These are phyloP conservation scores for Apogon hyalosoma DNA, from an alignment of 2,797 vertebrate genomes.

Conservation along the genomic window DNA sequence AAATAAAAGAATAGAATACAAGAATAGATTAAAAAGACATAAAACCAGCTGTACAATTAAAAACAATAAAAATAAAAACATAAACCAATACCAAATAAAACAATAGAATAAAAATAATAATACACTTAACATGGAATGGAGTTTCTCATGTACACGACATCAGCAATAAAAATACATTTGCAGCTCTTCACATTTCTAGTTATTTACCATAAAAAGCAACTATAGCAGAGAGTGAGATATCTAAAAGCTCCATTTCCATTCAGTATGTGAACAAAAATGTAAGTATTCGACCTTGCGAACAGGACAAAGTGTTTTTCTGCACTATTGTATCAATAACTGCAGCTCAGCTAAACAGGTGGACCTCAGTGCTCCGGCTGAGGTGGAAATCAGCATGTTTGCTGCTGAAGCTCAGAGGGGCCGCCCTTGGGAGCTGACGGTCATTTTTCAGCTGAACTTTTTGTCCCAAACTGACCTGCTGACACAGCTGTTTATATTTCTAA, in stretches of 20 bases:
- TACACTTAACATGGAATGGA: too few relatives aligned
- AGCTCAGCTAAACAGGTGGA: conserved; percentile 55
- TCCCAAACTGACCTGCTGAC: conserved; percentile 24
- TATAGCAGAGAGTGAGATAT: background rate
- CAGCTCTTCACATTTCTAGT: background rate
- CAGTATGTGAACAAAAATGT: conserved; percentile 8
- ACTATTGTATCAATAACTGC: conserved; percentile 52
- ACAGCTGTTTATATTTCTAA: conserved; percentile 1
- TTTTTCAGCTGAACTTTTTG: conserved; percentile 42
- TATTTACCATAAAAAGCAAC: background rate
- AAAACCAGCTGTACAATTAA: too few relatives aligned
- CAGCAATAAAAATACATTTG: background rate
- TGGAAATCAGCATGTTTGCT: conserved; percentile 64
- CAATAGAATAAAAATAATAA: too few relatives aligned
- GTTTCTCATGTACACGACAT: too few relatives aligned
- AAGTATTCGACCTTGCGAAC: conserved; percentile 14
- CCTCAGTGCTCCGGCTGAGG: conserved; percentile 35
- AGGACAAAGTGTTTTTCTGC: conserved; percentile 27
- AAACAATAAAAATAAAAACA: too few relatives aligned
- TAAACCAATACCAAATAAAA: too few relatives aligned
- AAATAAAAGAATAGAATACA: too few relatives aligned
- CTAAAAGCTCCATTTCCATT: background rate
- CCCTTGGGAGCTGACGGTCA: conserved; percentile 51
- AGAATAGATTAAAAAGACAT: too few relatives aligned
- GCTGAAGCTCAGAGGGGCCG: conserved; percentile 38